Evolutionary conservation across 2,888 invertebrate species (phyloP), one percentile per base, ranked within the genome.

Genomic region (Anorthoa munda): DNA sequence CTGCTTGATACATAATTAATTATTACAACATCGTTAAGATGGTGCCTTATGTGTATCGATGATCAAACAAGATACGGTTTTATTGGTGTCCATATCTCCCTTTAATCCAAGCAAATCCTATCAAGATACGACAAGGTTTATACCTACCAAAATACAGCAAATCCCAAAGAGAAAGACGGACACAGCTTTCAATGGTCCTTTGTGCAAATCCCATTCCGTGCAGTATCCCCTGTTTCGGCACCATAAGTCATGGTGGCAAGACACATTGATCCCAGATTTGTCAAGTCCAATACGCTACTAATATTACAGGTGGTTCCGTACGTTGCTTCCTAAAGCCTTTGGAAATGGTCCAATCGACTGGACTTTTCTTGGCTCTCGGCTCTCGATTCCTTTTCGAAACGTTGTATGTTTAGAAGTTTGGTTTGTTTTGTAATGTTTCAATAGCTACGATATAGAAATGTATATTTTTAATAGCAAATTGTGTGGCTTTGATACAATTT

Each of bases 361-460:
- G 77, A 80, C 81, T 77, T 77, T 77, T 81, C 77, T 77, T 77
- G 81, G 81, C 77, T 81, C 77, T 77, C 74, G 81, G 75, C 77
- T 66, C 55, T 61, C 60, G 46, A 55, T 61, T 65, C 60, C 31
- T 56, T 80, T 46, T 56, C 31, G 46, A 48, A 77, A 74, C 58
- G 72, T 80, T 74, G 46, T 71, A 53, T 53, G 17, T 77, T 58
- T 58, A 9, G 53, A 59, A 64, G 64, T 23, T 74, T 74, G n/a
- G 1, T 79, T 18, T 65, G 48, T 79, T 71, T 79, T 75, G 48
- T 31, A 13, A 61, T 75, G 1, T 61, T 45, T 55, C 26, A 55
- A 72, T 18, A 50, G 4, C 1, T 55, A 26, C 21, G 39, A 18
- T 70, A 31, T 9, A 48, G 0, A 59, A 23, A n/a, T 48, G 2